phyloP scores from a whole-genome alignment of 2,113 vertebrate genomes.

The Peucedramus taeniatus region DNA sequence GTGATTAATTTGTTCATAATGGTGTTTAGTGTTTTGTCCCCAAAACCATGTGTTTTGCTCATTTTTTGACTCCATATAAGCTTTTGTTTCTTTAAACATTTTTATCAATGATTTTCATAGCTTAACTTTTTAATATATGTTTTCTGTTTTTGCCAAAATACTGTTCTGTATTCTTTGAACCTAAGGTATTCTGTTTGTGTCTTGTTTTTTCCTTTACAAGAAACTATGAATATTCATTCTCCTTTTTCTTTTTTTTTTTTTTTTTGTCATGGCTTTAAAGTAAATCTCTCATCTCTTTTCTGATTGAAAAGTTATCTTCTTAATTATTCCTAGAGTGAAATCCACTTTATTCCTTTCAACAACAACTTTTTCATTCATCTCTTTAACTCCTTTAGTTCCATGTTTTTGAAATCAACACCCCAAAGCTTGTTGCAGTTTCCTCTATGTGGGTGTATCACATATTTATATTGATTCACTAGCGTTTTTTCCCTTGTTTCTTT shows the following conservation, averaged over 20 bases:
- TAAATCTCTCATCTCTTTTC: background rate
- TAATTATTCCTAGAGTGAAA: background rate
- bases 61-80: background rate
- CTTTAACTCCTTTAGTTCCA: background rate
- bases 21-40: accelerated
- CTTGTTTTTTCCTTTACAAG: background rate
- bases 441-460: background rate
- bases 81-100: background rate
- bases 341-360: background rate
- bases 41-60: background rate
- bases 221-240: background rate
- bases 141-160: background rate
- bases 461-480: background rate
- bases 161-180: background rate
- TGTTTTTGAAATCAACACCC: background rate
- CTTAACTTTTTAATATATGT: background rate
- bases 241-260: background rate
- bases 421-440: background rate
- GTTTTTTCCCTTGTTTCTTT: background rate
- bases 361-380: background rate
- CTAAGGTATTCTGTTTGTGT: background rate
- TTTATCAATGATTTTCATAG: background rate
- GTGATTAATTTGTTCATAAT: background rate
- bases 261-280: background rate
- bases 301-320: background rate